phyloP scores from a whole-genome alignment of 2,888 invertebrate genomes.

The Heliconius ethilla region DNA sequence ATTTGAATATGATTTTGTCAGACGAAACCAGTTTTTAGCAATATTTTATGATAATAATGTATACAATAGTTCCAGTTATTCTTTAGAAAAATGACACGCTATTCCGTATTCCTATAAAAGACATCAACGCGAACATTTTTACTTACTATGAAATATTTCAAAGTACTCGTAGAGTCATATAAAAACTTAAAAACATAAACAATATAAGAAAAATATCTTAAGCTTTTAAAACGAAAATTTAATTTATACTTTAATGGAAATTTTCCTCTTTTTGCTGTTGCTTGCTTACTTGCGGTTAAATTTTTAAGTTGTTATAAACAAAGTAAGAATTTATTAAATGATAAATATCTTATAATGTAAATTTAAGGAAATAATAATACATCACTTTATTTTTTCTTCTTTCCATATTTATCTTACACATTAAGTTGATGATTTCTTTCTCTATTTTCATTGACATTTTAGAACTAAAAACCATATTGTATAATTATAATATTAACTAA shows the following conservation, averaged over 20 bases:
- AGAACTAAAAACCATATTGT: no score
- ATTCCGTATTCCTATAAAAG: conserved; percentile 7
- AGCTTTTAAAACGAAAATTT: neutral
- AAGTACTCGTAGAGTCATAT: neutral
- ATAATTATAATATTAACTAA: no score
- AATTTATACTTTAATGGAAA: neutral
- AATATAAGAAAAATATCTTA: conserved; percentile 3
- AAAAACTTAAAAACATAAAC: conserved; percentile 4
- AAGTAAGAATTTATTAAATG: neutral
- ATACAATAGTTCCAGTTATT: neutral
- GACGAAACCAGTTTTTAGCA: neutral
- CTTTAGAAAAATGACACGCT: neutral
- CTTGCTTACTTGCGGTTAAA: no score
- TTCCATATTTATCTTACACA: neutral
- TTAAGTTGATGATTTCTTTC: no score
- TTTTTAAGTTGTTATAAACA: neutral
- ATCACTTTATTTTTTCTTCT: neutral
- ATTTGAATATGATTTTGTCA: neutral
- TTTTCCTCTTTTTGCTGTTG: neutral
- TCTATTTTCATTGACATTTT: no score
- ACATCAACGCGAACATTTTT: conserved; percentile 19
- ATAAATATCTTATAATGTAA: neutral
- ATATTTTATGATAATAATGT: neutral
- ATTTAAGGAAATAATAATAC: neutral
- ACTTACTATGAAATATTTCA: neutral